Percentiles rank a stretch among this genome's conserved stretches.
Evolutionary conservation across 2,888 invertebrate species (phyloP).

Genomic region (Nemapogon koenigi): DNA sequence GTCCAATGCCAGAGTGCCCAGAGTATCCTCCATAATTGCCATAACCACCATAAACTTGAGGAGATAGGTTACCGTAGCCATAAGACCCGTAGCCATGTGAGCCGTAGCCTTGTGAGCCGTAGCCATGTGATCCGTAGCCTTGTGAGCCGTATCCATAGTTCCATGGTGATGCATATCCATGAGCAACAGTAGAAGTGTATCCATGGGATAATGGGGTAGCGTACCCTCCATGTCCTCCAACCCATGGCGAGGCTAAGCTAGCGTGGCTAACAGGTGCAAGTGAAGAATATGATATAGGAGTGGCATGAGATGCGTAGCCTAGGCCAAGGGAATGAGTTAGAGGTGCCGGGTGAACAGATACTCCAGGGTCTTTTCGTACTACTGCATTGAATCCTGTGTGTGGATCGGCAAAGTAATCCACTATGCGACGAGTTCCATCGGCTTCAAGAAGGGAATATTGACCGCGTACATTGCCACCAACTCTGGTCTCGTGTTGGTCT

Average conservation of each 20-base stretch:
- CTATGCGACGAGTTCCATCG: slow-evolving; percentile 31
- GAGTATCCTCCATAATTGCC: not conserved
- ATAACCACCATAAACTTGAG: slow-evolving; percentile 1
- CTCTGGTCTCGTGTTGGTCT: slow-evolving; percentile 29
- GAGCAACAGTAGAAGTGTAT: slow-evolving; percentile 10
- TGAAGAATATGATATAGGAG: not conserved
- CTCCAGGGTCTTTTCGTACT: slow-evolving; percentile 23
- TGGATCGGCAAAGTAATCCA: slow-evolving; percentile 33
- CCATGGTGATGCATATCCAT: slow-evolving; percentile 15
- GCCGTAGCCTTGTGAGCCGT: no score
- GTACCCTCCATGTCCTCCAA: slow-evolving; percentile 10
- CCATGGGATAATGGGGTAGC: slow-evolving; percentile 7
- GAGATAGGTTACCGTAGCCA: not conserved
- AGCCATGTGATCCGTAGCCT: slow-evolving; percentile 11
- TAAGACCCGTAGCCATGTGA: no score
- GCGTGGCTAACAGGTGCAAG: slow-evolving; percentile 17
- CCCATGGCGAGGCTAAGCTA: slow-evolving; percentile 18
- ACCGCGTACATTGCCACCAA: slow-evolving; percentile 32
- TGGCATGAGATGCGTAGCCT: not conserved
- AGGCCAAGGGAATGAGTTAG: not conserved
- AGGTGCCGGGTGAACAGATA: slow-evolving; percentile 1
- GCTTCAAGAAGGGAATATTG: slow-evolving; percentile 31
- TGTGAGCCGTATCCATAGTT: slow-evolving; percentile 13
- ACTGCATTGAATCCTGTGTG: slow-evolving; percentile 36
- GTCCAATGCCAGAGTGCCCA: not conserved